Conservation (phyloP, 1,140 invertebrate genomes). For the Drosophila pseudoobscura region DNA sequence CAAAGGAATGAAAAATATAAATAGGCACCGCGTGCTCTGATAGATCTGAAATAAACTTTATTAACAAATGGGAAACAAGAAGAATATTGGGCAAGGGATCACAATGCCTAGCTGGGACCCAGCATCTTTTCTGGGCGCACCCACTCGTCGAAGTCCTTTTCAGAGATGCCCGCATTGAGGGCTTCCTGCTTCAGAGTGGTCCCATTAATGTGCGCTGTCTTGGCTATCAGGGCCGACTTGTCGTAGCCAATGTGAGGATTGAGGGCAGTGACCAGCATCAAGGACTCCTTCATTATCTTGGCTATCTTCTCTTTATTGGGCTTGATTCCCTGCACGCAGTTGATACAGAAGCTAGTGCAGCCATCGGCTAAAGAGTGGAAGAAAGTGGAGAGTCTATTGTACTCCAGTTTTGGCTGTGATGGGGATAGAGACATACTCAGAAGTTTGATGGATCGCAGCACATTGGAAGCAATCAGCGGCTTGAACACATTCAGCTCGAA, state of each 20-base stretch:
- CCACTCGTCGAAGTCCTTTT: constrained; percentile 96
- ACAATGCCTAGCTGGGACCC: constrained; percentile 89
- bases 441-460: constrained; percentile 94
- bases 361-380: constrained; percentile 86
- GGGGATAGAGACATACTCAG: constrained; percentile 85
- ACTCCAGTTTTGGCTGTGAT: neutral
- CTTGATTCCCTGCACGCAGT: constrained; percentile 96
- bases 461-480: constrained; percentile 97
- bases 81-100: neutral
- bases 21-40: neutral
- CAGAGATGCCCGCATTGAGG: constrained; percentile 92
- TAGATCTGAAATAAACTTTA: constrained; percentile 18
- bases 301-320: constrained; percentile 92
- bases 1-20: too few species aligned
- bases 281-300: constrained; percentile 94
- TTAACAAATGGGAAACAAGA: neutral
- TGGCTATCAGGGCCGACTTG: constrained; percentile 97
- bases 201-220: constrained; percentile 97
- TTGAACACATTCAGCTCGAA: constrained; percentile 99
- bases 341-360: constrained; percentile 92
- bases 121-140: constrained; percentile 97
- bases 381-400: neutral
- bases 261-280: constrained; percentile 99
- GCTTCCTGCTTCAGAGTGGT: constrained; percentile 95
- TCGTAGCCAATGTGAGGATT: constrained; percentile 99